Conservation (phyloP, 2,797 vertebrate species). For the Mallotus villosus region DNA sequence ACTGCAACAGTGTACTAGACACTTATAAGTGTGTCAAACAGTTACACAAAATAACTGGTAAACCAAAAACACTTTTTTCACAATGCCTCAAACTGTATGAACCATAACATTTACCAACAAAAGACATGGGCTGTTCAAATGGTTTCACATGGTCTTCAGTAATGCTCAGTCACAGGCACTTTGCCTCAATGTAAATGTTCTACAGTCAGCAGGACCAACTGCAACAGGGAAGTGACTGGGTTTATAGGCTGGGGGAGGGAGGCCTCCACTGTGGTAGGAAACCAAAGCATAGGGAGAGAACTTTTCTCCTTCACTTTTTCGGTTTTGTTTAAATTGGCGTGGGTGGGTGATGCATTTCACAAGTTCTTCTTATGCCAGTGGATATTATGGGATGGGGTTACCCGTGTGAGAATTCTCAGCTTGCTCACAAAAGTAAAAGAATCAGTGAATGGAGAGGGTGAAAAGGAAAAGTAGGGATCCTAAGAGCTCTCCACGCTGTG, state of each 20-base stretch:
- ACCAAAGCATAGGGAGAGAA: conserved; percentile 45
- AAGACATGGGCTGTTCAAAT: too few relatives aligned
- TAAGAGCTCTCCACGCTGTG: conserved; percentile 41
- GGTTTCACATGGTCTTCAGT: not conserved
- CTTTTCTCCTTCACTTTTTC: conserved; percentile 31
- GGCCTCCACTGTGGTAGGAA: conserved; percentile 28
- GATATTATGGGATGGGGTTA: conserved; percentile 63
- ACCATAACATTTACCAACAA: not conserved
- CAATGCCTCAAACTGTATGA: not conserved
- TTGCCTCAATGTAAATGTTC: conserved; percentile 9
- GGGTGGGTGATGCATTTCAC: conserved; percentile 69
- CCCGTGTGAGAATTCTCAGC: conserved; percentile 73
- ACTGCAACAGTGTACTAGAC: too few relatives aligned
- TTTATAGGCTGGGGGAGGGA: not conserved
- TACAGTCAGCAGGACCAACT: not conserved
- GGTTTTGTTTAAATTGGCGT: conserved; percentile 59
- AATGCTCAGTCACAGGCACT: not conserved
- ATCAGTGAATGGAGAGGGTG: conserved; percentile 51
- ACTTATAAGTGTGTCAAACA: not conserved
- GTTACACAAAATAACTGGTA: not conserved
- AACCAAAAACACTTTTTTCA: too few relatives aligned
- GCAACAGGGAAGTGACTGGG: not conserved
- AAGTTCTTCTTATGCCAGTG: conserved; percentile 61
- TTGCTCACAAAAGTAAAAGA: conserved; percentile 69
- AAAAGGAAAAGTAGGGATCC: conserved; percentile 38